Conservation (phyloP, 2,113 vertebrate genomes). For the Nesoenas mayeri region DNA sequence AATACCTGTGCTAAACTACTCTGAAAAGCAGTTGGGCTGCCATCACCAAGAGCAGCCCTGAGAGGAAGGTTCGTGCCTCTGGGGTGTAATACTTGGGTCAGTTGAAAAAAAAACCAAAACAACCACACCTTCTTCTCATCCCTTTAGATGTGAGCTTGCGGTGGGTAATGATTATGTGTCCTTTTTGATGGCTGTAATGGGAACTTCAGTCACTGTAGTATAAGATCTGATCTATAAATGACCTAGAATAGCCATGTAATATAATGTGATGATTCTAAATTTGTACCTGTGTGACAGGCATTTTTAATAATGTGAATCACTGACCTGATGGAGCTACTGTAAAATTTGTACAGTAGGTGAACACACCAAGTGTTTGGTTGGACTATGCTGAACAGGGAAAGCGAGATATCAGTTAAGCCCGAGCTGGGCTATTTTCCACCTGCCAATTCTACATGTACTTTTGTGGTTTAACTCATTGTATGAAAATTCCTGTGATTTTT, state of each 20-base stretch:
- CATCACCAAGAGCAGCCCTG: constrained; percentile 38
- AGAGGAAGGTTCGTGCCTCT: constrained; percentile 67
- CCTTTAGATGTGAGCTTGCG: constrained; percentile 81
- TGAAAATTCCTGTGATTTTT: constrained; percentile 92
- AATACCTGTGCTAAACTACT: constrained; percentile 48
- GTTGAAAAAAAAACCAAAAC: constrained; percentile 48
- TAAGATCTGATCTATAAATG: constrained; percentile 93
- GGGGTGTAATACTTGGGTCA: constrained; percentile 68
- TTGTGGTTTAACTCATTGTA: constrained; percentile 97
- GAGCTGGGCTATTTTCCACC: constrained; percentile 86
- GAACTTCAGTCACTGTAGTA: constrained; percentile 93
- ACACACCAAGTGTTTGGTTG: constrained; percentile 86
- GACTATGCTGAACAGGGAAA: constrained; percentile 82
- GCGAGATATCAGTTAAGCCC: constrained; percentile 82
- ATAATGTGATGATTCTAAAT: constrained; percentile 91
- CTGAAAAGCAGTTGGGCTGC: constrained; percentile 52
- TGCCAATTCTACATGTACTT: constrained; percentile 94
- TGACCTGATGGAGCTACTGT: constrained; percentile 88
- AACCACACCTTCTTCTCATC: constrained; percentile 70
- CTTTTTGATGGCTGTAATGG: constrained; percentile 90
- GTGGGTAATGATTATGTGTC: constrained; percentile 94
- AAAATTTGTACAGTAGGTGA: constrained; percentile 82
- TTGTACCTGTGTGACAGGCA: constrained; percentile 88
- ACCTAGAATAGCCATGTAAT: constrained; percentile 97
- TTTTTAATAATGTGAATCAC: constrained; percentile 90